phyloP scores from a whole-genome alignment of 1,140 invertebrate genomes.

The Cecropterus lyciades region DNA sequence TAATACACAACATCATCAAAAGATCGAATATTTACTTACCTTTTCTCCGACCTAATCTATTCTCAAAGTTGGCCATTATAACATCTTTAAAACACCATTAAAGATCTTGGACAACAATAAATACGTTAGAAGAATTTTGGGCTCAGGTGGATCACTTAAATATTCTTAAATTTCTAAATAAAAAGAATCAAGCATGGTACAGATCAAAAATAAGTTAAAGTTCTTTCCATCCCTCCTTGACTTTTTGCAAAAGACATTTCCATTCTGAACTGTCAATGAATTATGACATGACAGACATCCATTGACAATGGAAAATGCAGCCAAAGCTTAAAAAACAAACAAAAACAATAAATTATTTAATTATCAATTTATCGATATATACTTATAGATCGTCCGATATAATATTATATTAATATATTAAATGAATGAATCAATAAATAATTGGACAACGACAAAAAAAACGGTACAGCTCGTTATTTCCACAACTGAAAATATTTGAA shows the following conservation, averaged over 20 bases:
- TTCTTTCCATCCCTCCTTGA: conserved; percentile 19
- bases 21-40: conserved; percentile 73
- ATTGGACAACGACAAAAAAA: too few relatives aligned
- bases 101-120: conserved; percentile 33
- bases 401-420: too few relatives aligned
- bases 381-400: too few relatives aligned
- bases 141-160: conserved; percentile 31
- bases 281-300: conserved; percentile 2
- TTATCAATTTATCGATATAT: too few relatives aligned
- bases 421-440: too few relatives aligned
- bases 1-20: conserved; percentile 37
- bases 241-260: conserved; percentile 16
- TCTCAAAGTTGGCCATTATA: conserved; percentile 78
- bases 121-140: conserved; percentile 28
- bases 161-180: conserved; percentile 32
- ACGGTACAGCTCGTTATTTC: too few relatives aligned
- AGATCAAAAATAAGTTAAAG: conserved; percentile 41
- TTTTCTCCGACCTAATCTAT: conserved; percentile 78
- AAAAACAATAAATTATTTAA: too few relatives aligned
- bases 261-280: not conserved
- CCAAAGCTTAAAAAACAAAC: too few relatives aligned
- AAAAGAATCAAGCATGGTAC: conserved; percentile 39
- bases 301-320: not conserved
- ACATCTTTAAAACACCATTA: conserved; percentile 55
- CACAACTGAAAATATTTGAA: too few relatives aligned